Base-by-base conservation (phyloP, 2,797 vertebrate species). In the Halcyon badia region DNA sequence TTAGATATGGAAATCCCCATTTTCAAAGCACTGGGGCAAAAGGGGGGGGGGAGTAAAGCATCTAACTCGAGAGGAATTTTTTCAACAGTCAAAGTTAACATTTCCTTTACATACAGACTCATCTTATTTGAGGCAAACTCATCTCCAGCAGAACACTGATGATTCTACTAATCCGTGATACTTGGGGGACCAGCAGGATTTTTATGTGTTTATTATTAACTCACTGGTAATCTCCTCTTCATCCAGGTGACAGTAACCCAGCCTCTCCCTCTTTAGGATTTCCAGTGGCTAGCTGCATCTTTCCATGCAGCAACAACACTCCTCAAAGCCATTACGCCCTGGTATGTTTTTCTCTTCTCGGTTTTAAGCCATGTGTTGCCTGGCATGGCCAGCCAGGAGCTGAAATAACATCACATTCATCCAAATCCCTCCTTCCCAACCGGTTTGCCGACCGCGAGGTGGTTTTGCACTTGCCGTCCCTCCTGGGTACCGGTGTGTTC, bases 361-460 rank as follows among this genome's bases (percentile, higher is more conserved):
- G 6, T 91, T 93, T 90, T 52, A 87, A 89, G 72, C 51, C 46
- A 24, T 3, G 49, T 14, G 37, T 31, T 54, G 57, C 61, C 69
- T 72, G 70, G 48, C 64, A 35, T 6, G 44, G 70, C 33, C 87
- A 93, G 52, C 10, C 64, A 4, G 1, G 33, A 60, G 68, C 80
- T 51, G 56, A 89, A 89, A 19, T 37, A 87, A 77, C 54, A 49
- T 33, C 41, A 22, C 3, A 6, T 20, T 66, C 54, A 73, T 51
- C 77, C 80, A 77, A 87, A 90, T 16, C 68, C 80, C 75, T 90
- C 80, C 62, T 84, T 76, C n/a, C 75, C 77, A 76, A 64, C 13
- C 4, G 5, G 77, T 56, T 57, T 73, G 76, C 44, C 0, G 0
- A 56, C 37, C 1, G 2, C 0, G 0, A 66, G 25, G 31, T 56